Percentiles rank a stretch among this genome's conserved stretches.
These are phyloP conservation scores for Drosophila auraria DNA, from an alignment of 1,140 invertebrate species.

Conservation along the genomic window DNA sequence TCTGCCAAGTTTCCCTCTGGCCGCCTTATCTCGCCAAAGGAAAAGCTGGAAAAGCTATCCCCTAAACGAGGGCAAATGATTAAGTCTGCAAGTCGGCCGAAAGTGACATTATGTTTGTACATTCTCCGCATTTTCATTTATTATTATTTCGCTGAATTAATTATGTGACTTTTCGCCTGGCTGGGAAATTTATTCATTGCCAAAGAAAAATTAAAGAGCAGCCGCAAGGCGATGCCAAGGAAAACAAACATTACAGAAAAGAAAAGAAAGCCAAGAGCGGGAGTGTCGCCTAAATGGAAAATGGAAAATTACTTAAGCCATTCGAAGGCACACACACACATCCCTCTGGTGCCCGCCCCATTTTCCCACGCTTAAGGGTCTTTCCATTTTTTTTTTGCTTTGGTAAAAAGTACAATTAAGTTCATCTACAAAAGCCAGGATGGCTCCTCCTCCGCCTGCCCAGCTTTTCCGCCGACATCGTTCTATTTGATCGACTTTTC, in stretches of 20 bases:
- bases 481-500: conserved; percentile 64
- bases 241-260: conserved; percentile 30
- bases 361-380: conserved; percentile 17
- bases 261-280: background rate
- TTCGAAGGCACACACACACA: conserved; percentile 17
- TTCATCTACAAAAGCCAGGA: conserved; percentile 23
- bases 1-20: conserved; percentile 65
- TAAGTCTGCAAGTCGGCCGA: conserved; percentile 49
- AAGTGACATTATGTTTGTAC: conserved; percentile 29
- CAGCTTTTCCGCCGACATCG: conserved; percentile 41
- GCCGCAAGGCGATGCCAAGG: background rate
- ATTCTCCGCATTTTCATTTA: conserved; percentile 45
- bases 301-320: conserved; percentile 52
- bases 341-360: background rate
- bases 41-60: conserved; percentile 5
- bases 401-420: conserved; percentile 57
- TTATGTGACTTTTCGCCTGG: conserved; percentile 38
- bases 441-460: background rate
- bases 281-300: conserved; percentile 40
- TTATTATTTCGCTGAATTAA: conserved; percentile 75
- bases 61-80: conserved; percentile 75
- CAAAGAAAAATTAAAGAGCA: conserved; percentile 26
- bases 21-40: conserved; percentile 29
- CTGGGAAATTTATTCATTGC: conserved; percentile 73
- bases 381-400: conserved; percentile 3